Evolutionary conservation across 1,140 invertebrate species (phyloP).

Genomic region (Mercenaria mercenaria): DNA sequence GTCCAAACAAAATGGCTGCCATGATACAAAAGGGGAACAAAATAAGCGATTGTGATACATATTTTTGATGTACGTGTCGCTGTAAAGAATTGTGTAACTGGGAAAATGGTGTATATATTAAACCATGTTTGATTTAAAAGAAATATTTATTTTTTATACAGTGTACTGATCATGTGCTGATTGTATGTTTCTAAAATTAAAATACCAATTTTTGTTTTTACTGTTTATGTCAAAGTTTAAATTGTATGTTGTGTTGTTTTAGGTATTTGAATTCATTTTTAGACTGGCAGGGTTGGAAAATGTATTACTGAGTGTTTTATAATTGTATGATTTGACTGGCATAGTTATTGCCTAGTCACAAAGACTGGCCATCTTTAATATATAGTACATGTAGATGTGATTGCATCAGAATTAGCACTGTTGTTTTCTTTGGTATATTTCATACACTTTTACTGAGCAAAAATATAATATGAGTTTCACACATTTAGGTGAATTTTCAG

Average conservation of each 20-base stretch:
- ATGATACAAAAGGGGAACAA: constrained; percentile 31
- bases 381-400: background rate
- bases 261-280: constrained; percentile 14
- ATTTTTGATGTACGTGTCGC: background rate
- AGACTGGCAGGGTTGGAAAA: constrained; percentile 2
- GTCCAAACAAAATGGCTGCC: constrained; percentile 25
- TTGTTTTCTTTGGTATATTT: background rate
- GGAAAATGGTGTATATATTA: constrained; percentile 28
- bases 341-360: background rate
- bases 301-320: background rate
- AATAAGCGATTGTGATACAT: constrained; percentile 20
- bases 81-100: background rate
- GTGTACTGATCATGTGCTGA: background rate
- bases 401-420: background rate
- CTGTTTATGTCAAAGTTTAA: background rate
- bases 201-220: background rate
- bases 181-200: background rate
- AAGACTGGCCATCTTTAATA: background rate
- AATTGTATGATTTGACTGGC: background rate
- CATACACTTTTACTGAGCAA: background rate
- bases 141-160: constrained; percentile 34
- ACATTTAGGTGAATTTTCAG: too few relatives aligned
- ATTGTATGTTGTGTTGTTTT: constrained; percentile 10
- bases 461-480: too few relatives aligned
- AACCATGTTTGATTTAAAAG: background rate